Base-by-base conservation (phyloP, 2,888 invertebrate genomes). In the Ametastegia equiseti region DNA sequence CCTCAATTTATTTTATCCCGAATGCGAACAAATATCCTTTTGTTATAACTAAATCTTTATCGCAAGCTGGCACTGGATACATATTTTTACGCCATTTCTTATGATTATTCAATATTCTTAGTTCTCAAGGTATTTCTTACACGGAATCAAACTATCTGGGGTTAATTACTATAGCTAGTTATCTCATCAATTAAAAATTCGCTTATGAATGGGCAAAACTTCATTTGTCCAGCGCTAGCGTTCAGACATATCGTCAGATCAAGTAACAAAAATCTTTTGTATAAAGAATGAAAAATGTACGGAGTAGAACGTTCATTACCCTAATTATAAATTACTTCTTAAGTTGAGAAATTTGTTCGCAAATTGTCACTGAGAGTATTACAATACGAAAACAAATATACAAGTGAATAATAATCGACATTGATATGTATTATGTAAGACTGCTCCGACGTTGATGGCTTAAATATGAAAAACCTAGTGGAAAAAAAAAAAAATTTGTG, bases 401-500 rank as follows among this genome's bases (percentile, higher is more conserved):
- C 30, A 75, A 75, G 5, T 75, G 36, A 75, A 75, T 36, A 54
- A 75, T 36, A 54, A 47, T 71, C 19, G 47, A 71, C 71, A 36
- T 23, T 71, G 47, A 47, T 27, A 36, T 69, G 23, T 73, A 69
- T 42, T 69, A 30, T 19, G 39, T 39, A 75, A 75, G 75, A 54
- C 54, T 75, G 75, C 36, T 50, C 33, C 36, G n/a, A 54, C 36
- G 50, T 54, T n/a, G 54, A 54, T 33, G 75, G 54, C 54, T 75
- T 23, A 33, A 67, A 67, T 67, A 67, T 39, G n/a, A 23, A 67
- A 27, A 30, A 60, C n/a, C 36, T 75, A 75, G 15, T 54, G 7
- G n/a, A n/a, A n/a, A n/a, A n/a, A n/a, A n/a, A n/a, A 33, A 75
- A n/a, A 75, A 54, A 36, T 54, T 75, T 54, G 19, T 75, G 75